A percentile compares a stretch with the other conserved stretches of the same genome.
phyloP scores from a whole-genome alignment of 1,140 invertebrate species.

The Caenorhabditis latens region DNA sequence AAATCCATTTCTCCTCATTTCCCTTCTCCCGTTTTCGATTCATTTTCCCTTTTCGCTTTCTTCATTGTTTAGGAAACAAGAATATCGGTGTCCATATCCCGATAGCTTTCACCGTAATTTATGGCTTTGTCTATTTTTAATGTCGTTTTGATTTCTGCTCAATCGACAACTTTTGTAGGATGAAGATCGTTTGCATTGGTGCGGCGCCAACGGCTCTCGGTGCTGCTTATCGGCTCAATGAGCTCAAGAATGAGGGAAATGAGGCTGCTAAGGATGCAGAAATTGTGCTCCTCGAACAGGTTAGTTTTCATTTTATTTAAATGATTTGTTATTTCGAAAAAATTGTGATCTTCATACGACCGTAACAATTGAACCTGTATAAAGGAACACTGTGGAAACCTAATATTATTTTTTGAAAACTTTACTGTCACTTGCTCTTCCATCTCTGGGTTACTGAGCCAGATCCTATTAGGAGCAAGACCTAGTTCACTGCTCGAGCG shows the following conservation, averaged over 20 bases:
- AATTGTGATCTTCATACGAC: neutral
- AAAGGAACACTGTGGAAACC: too few relatives aligned
- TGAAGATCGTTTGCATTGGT: slow-evolving; percentile 71
- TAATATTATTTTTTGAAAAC: too few relatives aligned
- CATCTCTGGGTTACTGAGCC: too few relatives aligned
- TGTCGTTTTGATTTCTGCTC: neutral
- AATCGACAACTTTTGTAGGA: slow-evolving; percentile 17
- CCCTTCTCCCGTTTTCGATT: neutral
- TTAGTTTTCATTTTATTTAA: neutral
- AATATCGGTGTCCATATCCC: neutral
- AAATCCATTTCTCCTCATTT: slow-evolving; percentile 18
- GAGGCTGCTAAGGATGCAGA: slow-evolving; percentile 60
- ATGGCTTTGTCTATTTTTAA: neutral
- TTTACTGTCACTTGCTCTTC: too few relatives aligned
- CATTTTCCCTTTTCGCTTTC: slow-evolving; percentile 13
- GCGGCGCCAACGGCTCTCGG: slow-evolving; percentile 69
- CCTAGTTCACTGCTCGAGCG: too few relatives aligned
- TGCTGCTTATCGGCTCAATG: slow-evolving; percentile 68
- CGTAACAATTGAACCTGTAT: too few relatives aligned
- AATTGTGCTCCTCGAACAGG: slow-evolving; percentile 66
- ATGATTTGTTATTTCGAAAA: neutral
- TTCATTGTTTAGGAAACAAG: slow-evolving; percentile 9
- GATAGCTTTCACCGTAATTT: neutral
- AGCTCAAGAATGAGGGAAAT: slow-evolving; percentile 63
- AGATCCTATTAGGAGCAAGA: too few relatives aligned